Evolutionary conservation across 2,113 vertebrate species (phyloP), one percentile per base, ranked within the genome.

Genomic region (Pyrgilauda ruficollis): DNA sequence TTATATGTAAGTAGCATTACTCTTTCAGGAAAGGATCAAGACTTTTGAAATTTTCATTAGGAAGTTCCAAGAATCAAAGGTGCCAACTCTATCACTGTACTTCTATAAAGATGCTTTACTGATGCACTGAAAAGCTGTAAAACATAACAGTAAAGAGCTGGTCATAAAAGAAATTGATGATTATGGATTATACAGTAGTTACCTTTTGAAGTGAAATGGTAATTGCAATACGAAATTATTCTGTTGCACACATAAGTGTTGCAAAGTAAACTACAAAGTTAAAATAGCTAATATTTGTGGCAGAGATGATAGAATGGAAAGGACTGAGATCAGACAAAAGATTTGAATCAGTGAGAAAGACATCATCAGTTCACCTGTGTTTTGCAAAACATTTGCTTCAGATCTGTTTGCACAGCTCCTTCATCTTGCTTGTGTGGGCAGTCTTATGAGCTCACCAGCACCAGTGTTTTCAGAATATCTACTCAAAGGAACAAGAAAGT

Each of bases 81-180:
- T 76, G 55, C 46, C 72, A 86, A 67, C 10, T 83, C 30, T 87
- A 85, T 79, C 76, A 87, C 27, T 78, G 31, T 35, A 69, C 26
- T 64, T 82, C 70, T 53, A 44, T 69, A 87, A 87, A 64, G 58
- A 62, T 30, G 84, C 10, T 92, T 89, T 68, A 68, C 46, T 30
- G n/a, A 82, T 41, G 35, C 69, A 78, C 27, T 79, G 77, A 69
- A 78, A 82, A 53, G n/a, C n/a, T 72, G 44, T 92, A 91, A 95
- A 94, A 79, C 43, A 66, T 80, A 69, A 53, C 33, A 89, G 56
- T 39, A 89, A 87, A 77, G 86, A 91, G 80, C 20, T 84, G n/a
- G 44, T 87, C 66, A 73, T 93, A 95, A 92, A 94, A 92, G 24
- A 92, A 94, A 93, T 84, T 87, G 15, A 91, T 92, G 41, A 92